Evolutionary conservation across 1,140 invertebrate species (phyloP), one percentile per base, ranked within the genome.

Genomic region (Cyclina sinensis): DNA sequence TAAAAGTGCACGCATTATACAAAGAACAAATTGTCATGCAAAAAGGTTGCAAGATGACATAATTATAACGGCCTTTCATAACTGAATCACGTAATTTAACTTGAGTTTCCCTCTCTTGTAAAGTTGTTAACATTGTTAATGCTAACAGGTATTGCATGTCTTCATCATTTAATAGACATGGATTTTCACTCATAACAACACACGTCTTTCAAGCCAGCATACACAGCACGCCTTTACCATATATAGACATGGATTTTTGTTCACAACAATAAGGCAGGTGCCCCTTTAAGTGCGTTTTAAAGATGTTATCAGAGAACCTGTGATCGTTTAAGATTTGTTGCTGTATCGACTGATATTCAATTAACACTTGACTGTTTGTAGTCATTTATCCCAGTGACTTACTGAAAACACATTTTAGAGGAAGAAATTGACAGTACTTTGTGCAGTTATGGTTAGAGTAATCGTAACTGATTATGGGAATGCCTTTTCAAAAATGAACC

Each of bases 301-400:
- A n/a, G 18, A 18, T 24, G 24, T 57, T 18, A 35, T 35, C 30
- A 35, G 59, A 27, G 24, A 35, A 12, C 2, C 30, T 3, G 30
- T 35, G n/a, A 27, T 3, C 30, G 59, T 65, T 65, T 65, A 27
- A 65, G 7, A 27, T 30, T 30, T 27, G 7, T 65, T 11, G n/a
- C 59, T 65, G 59, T 21, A 70, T 70, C 70, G 21, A 27, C 43
- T 24, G 32, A 74, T 39, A 43, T 74, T 43, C 32, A 74, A 74
- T 74, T 74, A 74, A 30, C 5, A 74, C 18, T 4, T 35, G 43
- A 74, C 35, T 39, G 43, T n/a, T 32, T 21, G 35, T n/a, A 18
- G 43, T 3, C 5, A 35, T 65, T 39, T 74, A 74, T 43, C n/a
- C 35, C 70, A 9, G 11, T n/a, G n/a, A n/a, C 70, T 73, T 24